These are phyloP conservation scores for Hyperoplus immaculatus DNA, from an alignment of 2,797 vertebrate species.

Conservation along the genomic window DNA sequence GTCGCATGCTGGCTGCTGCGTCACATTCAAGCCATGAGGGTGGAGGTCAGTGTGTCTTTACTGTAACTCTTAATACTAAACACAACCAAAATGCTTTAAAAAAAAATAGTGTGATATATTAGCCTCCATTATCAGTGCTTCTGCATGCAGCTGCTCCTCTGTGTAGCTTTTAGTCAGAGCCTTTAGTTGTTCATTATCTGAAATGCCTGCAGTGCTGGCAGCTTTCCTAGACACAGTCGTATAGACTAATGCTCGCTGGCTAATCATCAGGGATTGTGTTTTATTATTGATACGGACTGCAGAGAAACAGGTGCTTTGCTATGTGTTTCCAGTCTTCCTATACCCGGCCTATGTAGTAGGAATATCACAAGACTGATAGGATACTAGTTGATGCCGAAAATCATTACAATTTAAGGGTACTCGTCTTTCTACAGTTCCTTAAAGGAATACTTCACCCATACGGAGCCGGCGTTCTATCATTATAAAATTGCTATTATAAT, in stretches of 20 bases:
- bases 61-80: background rate
- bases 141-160: no score
- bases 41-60: conserved; percentile 73
- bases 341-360: no score
- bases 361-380: no score
- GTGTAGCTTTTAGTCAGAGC: background rate
- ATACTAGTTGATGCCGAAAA: no score
- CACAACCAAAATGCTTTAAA: background rate
- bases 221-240: conserved; percentile 2
- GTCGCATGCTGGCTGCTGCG: conserved; percentile 79
- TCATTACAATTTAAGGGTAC: no score
- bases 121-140: background rate
- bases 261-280: background rate
- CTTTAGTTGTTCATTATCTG: conserved; percentile 54
- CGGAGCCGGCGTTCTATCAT: no score
- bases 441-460: no score
- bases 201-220: conserved; percentile 36
- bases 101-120: no score
- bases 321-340: background rate
- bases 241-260: conserved; percentile 8
- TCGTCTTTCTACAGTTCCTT: no score
- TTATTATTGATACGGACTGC: background rate
- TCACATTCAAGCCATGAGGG: conserved; percentile 78
- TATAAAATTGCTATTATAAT: no score
- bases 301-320: background rate